phyloP scores from a whole-genome alignment of 1,140 invertebrate species.

The Drosophila simulans region DNA sequence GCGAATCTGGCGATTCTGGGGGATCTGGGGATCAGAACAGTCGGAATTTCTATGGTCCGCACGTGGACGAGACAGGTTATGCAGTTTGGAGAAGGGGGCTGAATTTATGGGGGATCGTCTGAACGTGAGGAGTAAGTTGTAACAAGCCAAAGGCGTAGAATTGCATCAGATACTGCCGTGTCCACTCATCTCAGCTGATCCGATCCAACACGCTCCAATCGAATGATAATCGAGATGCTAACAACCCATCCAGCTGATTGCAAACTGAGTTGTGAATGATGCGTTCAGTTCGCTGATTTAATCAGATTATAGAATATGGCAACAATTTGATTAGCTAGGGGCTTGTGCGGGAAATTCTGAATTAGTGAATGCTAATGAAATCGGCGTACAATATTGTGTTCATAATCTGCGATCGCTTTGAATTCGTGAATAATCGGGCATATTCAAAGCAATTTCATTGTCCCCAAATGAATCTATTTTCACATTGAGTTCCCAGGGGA shows the following conservation, averaged over 20 bases:
- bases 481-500: conserved; percentile 14
- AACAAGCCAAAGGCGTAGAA: conserved; percentile 5
- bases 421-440: conserved; percentile 5
- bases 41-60: conserved; percentile 19
- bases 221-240: conserved; percentile 27
- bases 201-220: conserved; percentile 16
- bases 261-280: conserved; percentile 18
- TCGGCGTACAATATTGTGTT: conserved; percentile 13
- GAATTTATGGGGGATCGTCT: neutral
- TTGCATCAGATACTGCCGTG: conserved; percentile 6
- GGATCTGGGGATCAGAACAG: conserved; percentile 2
- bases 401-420: conserved; percentile 2
- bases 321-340: conserved; percentile 19
- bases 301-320: conserved; percentile 20
- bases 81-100: neutral
- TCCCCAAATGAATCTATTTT: neutral
- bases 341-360: conserved; percentile 29
- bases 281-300: conserved; percentile 21
- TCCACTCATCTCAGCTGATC: conserved; percentile 33
- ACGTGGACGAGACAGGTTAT: conserved; percentile 33
- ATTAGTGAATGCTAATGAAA: conserved; percentile 32
- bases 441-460: conserved; percentile 8
- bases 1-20: neutral
- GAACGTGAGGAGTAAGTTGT: neutral
- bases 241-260: conserved; percentile 23